Evolutionary conservation across 2,888 invertebrate genomes (phyloP).

Genomic region (Sphaerophoria rueppellii): DNA sequence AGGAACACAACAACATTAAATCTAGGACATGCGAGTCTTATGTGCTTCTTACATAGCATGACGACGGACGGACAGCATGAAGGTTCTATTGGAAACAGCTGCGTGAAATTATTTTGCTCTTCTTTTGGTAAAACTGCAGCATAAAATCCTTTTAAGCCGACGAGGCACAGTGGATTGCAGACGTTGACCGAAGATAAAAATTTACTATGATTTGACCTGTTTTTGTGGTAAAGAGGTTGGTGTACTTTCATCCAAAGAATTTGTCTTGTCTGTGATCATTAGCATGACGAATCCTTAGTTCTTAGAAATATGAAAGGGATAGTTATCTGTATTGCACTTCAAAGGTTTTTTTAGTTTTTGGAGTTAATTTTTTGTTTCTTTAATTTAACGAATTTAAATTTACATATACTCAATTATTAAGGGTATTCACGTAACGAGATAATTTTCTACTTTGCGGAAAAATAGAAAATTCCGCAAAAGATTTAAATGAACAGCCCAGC

Average conservation of each 20-base stretch:
- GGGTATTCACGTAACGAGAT: too few species aligned
- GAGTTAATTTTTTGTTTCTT: constrained; percentile 1
- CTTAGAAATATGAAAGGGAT: constrained; percentile 23
- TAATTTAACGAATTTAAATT: too few species aligned
- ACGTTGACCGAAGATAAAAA: constrained; percentile 31
- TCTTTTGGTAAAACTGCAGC: constrained; percentile 37
- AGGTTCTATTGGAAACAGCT: constrained; percentile 47
- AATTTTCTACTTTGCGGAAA: too few species aligned
- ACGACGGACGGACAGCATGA: constrained; percentile 2
- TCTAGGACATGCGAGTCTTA: constrained; percentile 60
- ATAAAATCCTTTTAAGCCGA: constrained; percentile 57
- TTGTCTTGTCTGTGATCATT: constrained; percentile 57
- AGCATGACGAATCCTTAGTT: constrained; percentile 58
- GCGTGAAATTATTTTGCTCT: constrained; percentile 37
- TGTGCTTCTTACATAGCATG: constrained; percentile 35
- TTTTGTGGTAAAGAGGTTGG: constrained; percentile 44
- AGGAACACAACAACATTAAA: constrained; percentile 54
- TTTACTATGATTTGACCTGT: constrained; percentile 66
- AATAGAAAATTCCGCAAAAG: too few species aligned
- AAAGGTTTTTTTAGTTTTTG: constrained; percentile 24
- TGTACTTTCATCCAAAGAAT: constrained; percentile 19
- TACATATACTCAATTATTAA: neutral
- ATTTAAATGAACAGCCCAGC: too few species aligned
- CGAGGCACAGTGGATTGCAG: neutral
- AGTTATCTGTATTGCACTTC: neutral